Evolutionary conservation across 2,113 vertebrate species (phyloP), one percentile per base, ranked within the genome.

Genomic region (Channa argus): DNA sequence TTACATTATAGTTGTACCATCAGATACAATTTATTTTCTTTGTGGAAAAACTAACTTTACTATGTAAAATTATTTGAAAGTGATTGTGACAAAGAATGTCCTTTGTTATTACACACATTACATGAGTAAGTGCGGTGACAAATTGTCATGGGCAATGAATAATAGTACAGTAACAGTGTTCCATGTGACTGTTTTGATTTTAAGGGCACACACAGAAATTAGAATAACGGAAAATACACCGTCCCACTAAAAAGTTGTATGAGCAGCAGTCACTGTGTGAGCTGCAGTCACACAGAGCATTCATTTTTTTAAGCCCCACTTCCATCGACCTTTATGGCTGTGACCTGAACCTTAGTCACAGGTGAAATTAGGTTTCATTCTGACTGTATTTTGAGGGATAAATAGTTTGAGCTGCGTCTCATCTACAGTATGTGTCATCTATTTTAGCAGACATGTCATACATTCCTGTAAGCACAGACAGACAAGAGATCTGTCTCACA

Each of bases 71-170:
- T 5, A 39, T 78, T 41, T 75, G 58, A 72, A 74, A 54, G 53
- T 65, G 11, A 76, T 34, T 62, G 46, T 71, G 46, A 74, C 64
- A 59, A 52, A 76, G 13, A 59, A 52, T 51, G 39, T 67, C 41
- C 10, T n/a, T 33, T 56, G 34, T 76, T 53, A 49, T 82, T 24
- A 36, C 45, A 34, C 53, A 77, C 63, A 75, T 72, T 54, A 61
- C 49, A 50, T 59, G 70, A 80, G 51, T 79, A 76, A 73, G 69
- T 58, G 56, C 3, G 24, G 46, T 86, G 74, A 82, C 61, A 77
- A 66, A 71, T 59, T 80, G 77, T 60, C 43, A 49, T 89, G 84
- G 86, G 72, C 88, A 87, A 86, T 64, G 34, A 82, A 45, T 70
- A 38, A 68, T 61, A 71, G 53, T 70, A 70, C 61, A 65, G 67